phyloP scores from a whole-genome alignment of 2,113 vertebrate genomes.

The Ailuropoda melanoleuca region DNA sequence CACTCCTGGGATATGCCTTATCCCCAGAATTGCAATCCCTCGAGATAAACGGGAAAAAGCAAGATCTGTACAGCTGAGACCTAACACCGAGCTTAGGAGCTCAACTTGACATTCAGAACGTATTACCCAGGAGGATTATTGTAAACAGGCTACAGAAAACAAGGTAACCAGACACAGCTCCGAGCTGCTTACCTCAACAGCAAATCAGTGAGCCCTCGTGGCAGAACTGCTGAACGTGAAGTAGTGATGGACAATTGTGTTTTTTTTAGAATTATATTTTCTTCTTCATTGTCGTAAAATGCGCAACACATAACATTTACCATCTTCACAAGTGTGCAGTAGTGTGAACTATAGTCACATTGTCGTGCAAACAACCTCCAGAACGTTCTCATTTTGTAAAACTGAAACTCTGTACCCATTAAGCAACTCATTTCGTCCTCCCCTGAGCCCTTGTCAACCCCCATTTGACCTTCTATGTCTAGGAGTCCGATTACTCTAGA shows the following conservation, averaged over 20 bases:
- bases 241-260: conserved; percentile 61
- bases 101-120: conserved; percentile 72
- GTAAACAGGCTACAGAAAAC: conserved; percentile 66
- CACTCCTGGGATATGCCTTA: neutral
- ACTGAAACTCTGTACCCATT: neutral
- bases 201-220: neutral
- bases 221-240: conserved; percentile 64
- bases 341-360: neutral
- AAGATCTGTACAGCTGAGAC: conserved; percentile 63
- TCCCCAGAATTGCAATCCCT: conserved; percentile 6
- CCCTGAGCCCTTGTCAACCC: neutral
- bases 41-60: conserved; percentile 36
- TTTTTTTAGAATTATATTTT: neutral
- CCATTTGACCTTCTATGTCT: neutral
- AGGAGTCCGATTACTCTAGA: neutral
- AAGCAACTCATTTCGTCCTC: neutral
- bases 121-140: conserved; percentile 69
- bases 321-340: neutral
- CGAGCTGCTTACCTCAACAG: conserved; percentile 72
- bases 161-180: conserved; percentile 67
- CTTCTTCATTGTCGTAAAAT: conserved; percentile 3
- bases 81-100: conserved; percentile 65
- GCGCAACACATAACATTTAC: neutral
- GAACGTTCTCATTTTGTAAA: neutral
- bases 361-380: neutral